Evolutionary conservation across 2,888 invertebrate species (phyloP).

Genomic region (Busseola fusca): DNA sequence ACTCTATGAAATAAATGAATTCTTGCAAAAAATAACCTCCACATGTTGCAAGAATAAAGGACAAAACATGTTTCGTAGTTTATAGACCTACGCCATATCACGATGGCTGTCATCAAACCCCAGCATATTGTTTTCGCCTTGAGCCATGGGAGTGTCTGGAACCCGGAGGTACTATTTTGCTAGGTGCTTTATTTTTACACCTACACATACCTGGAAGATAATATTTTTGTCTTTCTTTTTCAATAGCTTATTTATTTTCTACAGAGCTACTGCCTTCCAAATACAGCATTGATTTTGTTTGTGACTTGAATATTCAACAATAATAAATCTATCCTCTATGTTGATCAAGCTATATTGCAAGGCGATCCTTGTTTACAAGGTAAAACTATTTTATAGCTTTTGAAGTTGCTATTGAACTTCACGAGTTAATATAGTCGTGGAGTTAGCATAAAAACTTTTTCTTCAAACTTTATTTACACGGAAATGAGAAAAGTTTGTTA

Average conservation of each 20-base stretch:
- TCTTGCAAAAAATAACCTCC: background rate
- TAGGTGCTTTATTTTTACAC: background rate
- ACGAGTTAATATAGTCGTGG: slow-evolving; percentile 23
- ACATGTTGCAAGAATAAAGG: slow-evolving; percentile 17
- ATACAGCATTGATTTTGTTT: background rate
- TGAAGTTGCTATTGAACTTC: slow-evolving; percentile 34
- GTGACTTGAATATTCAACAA: background rate
- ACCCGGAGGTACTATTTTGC: background rate
- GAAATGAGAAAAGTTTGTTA: slow-evolving; percentile 54
- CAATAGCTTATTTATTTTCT: background rate
- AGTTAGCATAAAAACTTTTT: slow-evolving; percentile 49
- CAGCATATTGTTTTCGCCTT: slow-evolving; percentile 28
- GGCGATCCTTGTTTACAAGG: slow-evolving; percentile 25
- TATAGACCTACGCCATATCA: slow-evolving; percentile 21
- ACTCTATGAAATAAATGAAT: too few species aligned
- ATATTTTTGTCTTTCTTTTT: background rate
- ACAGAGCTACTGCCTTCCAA: background rate
- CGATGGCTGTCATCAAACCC: slow-evolving; percentile 20
- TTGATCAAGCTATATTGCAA: slow-evolving; percentile 5
- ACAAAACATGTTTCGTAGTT: slow-evolving; percentile 12
- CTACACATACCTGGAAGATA: background rate
- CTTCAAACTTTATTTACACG: slow-evolving; percentile 32
- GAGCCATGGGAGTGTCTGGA: background rate
- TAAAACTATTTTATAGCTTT: slow-evolving; percentile 40
- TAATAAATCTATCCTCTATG: slow-evolving; percentile 1